Base-by-base conservation (phyloP, 2,113 vertebrate species). In the Panurus biarmicus region DNA sequence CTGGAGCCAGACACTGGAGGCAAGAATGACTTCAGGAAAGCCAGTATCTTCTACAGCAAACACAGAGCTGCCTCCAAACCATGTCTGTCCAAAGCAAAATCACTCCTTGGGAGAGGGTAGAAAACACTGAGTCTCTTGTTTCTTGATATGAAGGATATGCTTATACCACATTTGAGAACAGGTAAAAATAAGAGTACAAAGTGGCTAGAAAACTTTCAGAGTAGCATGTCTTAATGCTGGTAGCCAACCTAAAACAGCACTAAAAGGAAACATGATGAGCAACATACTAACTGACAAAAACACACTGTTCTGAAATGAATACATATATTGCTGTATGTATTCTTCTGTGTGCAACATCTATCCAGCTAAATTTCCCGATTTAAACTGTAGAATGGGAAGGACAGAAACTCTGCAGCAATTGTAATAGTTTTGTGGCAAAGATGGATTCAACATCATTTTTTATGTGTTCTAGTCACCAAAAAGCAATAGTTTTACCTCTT, bases 401-500 rank as follows among this genome's bases (percentile, higher is more conserved):
- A 70, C 18, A 91, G 80, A 79, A 72, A 11, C 11, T 22, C 15
- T 77, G 28, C 40, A 66, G 47, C n/a, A 76, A 29, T 17, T 88
- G 12, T 26, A 71, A 40, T 4, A 64, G 22, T 56, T 88, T 12
- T 84, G 20, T 24, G 56, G 14, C 4, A 20, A 85, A 91, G 38
- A 80, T 0, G 0, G 12, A 54, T 90, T 61, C 18, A 72, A 51
- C 0, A 2, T 18, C 29, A 45, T 12, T 26, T 89, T 78, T 78
- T 22, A 67, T 4, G 42, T 66, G 24, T 5, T 85, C 9, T 36
- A 44, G 56, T 56, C 31, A 92, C 11, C 31, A 91, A 95, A 97
- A 97, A 94, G 74, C 70, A 89, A 65, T 66, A 89, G 20, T 44
- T 97, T 98, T 98, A 99, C 99, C 99, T 99, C 97, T 99, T 99